Evolutionary conservation across 35 echinoderm and acorn worm genomes (phyloP).

Genomic region (Heliocidaris erythrogramma): DNA sequence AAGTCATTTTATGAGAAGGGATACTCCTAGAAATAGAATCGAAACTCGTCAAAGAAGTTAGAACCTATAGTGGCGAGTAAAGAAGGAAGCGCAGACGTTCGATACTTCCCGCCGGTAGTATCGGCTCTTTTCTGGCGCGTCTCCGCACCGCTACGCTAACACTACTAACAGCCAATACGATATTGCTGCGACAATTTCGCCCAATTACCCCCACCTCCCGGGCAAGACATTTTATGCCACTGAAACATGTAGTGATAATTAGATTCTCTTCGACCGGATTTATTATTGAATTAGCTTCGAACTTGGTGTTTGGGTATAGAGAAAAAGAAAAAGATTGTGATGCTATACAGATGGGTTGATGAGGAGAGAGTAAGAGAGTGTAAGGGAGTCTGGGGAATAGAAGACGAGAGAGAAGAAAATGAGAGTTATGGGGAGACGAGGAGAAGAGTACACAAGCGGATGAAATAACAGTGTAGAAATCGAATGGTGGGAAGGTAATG

Average conservation of each 20-base stretch:
- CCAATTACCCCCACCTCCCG: conserved; percentile 53
- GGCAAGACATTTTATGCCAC: conserved; percentile 56
- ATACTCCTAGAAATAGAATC: conserved; percentile 44
- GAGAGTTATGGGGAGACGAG: conserved; percentile 29
- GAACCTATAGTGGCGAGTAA: neutral
- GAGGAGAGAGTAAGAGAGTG: neutral
- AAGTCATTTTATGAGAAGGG: conserved; percentile 39
- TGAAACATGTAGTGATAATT: conserved; percentile 57
- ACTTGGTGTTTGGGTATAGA: conserved; percentile 46
- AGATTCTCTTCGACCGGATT: conserved; percentile 54
- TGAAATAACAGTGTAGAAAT: conserved; percentile 51
- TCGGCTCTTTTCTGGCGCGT: neutral
- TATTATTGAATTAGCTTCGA: conserved; percentile 56
- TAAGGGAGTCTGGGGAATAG: conserved; percentile 16
- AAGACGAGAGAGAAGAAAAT: conserved; percentile 42
- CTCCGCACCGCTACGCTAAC: conserved; percentile 40
- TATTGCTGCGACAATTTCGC: conserved; percentile 54
- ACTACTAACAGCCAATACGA: conserved; percentile 52
- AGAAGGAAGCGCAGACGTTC: conserved; percentile 9
- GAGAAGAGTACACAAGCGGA: conserved; percentile 46
- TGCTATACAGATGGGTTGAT: conserved; percentile 51
- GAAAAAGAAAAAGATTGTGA: conserved; percentile 33
- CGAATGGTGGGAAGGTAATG: conserved; percentile 47
- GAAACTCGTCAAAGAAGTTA: conserved; percentile 30
- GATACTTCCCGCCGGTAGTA: conserved; percentile 38